Evolutionary conservation across 2,888 invertebrate genomes (phyloP), one percentile per base, ranked within the genome.

Genomic region (Volucella inflata): DNA sequence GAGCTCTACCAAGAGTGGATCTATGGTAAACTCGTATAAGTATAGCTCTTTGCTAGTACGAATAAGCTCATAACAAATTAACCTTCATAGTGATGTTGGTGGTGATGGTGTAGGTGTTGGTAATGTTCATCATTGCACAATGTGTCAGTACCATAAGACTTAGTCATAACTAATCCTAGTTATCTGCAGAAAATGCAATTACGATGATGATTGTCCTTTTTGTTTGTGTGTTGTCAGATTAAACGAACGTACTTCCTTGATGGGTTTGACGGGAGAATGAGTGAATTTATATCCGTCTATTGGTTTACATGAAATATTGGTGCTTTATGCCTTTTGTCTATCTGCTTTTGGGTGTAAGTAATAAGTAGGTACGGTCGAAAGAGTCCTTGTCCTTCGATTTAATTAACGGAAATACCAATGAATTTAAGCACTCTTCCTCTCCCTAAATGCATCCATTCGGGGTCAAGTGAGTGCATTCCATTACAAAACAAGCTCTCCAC

Each of bases 141-240:
- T 81, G 64, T 81, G 81, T 64, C 80, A 81, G 50, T 44, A 72
- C 68, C 85, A 74, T 68, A 72, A 77, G 76, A 81, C 50, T 68
- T 68, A 57, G 67, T 30, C 40, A 60, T 72, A 72, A 42, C 76
- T 72, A 76, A 85, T 68, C 76, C 44, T 67, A 81, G 71, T 85
- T 72, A 81, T 81, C 85, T 81, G 62, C 67, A 30, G 6, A 64
- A 81, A 84, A 85, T 85, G 81, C 81, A 85, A 85, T 85, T 85
- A 76, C 72, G 72, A 44, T 72, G 85, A 84, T 71, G 70, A 71
- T 84, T 84, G 75, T 84, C 44, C 76, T 76, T 75, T 80, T 80
- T 51, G 50, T 59, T 42, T 68, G 55, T 75, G 67, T 42, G 51
- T 53, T 12, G 17, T 30, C 48, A 46, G 38, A 42, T n/a, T 9